A percentile compares a stretch with the other conserved stretches of the same genome.
Evolutionary conservation across 2,113 vertebrate species (phyloP).

Genomic region (Polypterus senegalus): DNA sequence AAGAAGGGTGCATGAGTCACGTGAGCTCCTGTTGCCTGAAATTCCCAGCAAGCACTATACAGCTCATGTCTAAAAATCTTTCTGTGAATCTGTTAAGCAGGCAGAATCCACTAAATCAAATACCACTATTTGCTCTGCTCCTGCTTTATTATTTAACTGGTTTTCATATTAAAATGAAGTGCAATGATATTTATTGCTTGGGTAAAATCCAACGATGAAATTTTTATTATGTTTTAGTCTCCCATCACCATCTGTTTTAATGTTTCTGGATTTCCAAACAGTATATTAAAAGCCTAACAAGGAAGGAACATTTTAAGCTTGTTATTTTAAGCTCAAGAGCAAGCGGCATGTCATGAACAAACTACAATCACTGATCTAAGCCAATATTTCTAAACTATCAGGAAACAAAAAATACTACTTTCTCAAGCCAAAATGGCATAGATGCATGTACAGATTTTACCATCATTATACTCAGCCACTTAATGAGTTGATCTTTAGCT

Average conservation of each 20-base stretch:
- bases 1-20: no score
- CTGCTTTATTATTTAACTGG: neutral
- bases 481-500: conserved; percentile 37
- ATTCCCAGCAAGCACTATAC: no score
- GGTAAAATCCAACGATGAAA: conserved; percentile 32
- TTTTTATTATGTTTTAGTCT: conserved; percentile 23
- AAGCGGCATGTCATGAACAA: conserved; percentile 19
- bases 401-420: conserved; percentile 14
- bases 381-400: conserved; percentile 23
- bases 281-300: conserved; percentile 28
- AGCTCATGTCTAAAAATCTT: no score
- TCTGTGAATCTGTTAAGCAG: no score
- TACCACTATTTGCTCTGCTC: no score
- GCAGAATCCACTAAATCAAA: no score
- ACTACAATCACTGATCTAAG: conserved; percentile 24
- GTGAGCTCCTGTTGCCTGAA: no score
- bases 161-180: conserved; percentile 33
- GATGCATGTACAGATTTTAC: conserved; percentile 35
- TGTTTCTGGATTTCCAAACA: conserved; percentile 17
- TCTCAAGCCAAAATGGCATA: conserved; percentile 25
- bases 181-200: conserved; percentile 46
- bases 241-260: conserved; percentile 31
- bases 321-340: conserved; percentile 21
- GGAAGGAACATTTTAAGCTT: conserved; percentile 24
- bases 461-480: conserved; percentile 34